A percentile compares a stretch with the other conserved stretches of the same genome.
Evolutionary conservation across 2,888 invertebrate species (phyloP).

Genomic region (Synergus japonicus): DNA sequence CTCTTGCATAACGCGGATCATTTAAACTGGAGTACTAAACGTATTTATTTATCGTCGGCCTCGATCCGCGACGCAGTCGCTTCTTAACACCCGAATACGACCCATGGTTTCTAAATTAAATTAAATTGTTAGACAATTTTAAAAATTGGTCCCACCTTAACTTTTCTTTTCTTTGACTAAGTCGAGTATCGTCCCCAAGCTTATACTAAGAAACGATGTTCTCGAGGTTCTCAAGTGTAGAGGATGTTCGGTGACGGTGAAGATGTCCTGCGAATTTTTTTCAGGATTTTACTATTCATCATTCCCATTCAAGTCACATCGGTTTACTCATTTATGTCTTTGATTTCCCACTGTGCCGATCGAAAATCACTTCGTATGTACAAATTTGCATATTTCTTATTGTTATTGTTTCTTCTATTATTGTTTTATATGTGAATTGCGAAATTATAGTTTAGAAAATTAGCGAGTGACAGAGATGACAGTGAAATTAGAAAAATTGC

Average conservation of each 20-base stretch:
- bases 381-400: not conserved
- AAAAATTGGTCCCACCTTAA: not conserved
- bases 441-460: too few species aligned
- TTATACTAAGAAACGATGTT: slow-evolving; percentile 15
- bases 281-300: slow-evolving; percentile 29
- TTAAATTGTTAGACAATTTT: not conserved
- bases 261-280: slow-evolving; percentile 20
- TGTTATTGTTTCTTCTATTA: not conserved
- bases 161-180: not conserved
- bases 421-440: not conserved
- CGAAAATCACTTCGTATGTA: slow-evolving; percentile 16
- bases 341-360: slow-evolving; percentile 8
- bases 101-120: not conserved
- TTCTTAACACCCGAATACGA: slow-evolving; percentile 5
- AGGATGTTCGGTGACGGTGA: slow-evolving; percentile 30
- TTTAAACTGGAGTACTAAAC: slow-evolving; percentile 32
- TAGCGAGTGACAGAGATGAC: too few species aligned
- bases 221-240: slow-evolving; percentile 13
- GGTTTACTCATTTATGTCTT: slow-evolving; percentile 15
- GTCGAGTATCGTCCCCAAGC: not conserved
- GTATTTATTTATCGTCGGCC: slow-evolving; percentile 27
- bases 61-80: slow-evolving; percentile 26
- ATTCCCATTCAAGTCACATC: slow-evolving; percentile 13
- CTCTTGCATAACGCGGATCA: slow-evolving; percentile 31
- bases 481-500: too few species aligned